These are phyloP conservation scores for Xiphophorus hellerii DNA, from an alignment of 2,113 vertebrate species.

Conservation along the genomic window DNA sequence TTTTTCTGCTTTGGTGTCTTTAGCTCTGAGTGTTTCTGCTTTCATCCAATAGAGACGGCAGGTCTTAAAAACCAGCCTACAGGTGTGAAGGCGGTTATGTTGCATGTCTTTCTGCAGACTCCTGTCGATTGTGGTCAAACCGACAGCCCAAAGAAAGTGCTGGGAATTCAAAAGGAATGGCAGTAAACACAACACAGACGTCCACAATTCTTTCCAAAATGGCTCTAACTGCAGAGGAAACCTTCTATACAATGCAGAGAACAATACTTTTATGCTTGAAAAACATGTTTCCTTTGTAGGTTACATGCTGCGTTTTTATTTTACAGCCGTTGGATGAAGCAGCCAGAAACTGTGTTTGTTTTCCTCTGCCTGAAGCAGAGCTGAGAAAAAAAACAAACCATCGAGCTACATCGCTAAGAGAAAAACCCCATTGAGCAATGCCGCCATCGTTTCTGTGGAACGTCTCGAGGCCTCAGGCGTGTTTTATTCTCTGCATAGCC, in stretches of 20 bases:
- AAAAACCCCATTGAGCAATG: slow-evolving; percentile 36
- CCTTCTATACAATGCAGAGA: not conserved
- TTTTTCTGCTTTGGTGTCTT: not conserved
- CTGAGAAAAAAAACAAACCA: not conserved
- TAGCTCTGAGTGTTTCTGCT: not conserved
- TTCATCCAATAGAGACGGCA: not conserved
- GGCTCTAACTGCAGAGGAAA: not conserved
- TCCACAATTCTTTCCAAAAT: not conserved
- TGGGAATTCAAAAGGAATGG: slow-evolving; percentile 12
- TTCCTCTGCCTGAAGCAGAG: slow-evolving; percentile 2
- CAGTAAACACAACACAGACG: slow-evolving; percentile 6
- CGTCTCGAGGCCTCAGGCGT: slow-evolving; percentile 14
- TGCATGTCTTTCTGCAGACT: not conserved
- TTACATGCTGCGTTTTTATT: not conserved
- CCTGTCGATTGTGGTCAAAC: slow-evolving; percentile 1
- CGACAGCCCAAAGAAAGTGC: slow-evolving; percentile 7
- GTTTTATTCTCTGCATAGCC: slow-evolving; percentile 4
- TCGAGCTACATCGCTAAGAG: no score
- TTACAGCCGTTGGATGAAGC: not conserved
- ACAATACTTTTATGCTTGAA: not conserved
- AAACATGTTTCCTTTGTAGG: not conserved
- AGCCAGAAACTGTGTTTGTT: slow-evolving; percentile 2
- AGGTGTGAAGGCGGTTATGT: not conserved
- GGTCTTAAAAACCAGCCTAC: not conserved
- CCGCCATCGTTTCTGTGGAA: not conserved